Conservation (phyloP, 2,888 invertebrate genomes). For the Cerastoderma edule region DNA sequence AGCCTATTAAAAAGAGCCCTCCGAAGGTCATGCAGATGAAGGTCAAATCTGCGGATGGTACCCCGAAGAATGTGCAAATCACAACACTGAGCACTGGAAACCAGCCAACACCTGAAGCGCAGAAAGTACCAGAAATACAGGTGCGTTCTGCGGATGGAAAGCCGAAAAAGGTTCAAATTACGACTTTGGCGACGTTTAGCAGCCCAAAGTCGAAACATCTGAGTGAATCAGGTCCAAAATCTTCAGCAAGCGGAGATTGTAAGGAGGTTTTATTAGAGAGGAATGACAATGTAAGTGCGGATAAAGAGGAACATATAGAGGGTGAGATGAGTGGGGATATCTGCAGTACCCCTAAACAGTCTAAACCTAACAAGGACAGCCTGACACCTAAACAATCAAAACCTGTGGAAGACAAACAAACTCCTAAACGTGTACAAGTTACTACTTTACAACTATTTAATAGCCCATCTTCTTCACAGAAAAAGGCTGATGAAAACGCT, state of each 20-base stretch:
- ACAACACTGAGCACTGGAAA: conserved; percentile 56
- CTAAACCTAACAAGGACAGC: conserved; percentile 13
- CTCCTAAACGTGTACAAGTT: conserved; percentile 53
- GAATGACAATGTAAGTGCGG: neutral
- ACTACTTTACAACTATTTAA: conserved; percentile 53
- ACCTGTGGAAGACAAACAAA: conserved; percentile 34
- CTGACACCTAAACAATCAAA: neutral
- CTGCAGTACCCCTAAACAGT: conserved; percentile 27
- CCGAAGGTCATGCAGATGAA: conserved; percentile 37
- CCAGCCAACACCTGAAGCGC: neutral
- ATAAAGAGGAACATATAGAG: neutral
- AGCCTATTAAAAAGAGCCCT: too few relatives aligned
- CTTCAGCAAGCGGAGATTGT: neutral
- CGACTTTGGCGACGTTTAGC: conserved; percentile 54
- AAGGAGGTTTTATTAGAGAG: conserved; percentile 20
- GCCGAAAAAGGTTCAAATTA: conserved; percentile 63
- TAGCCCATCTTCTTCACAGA: conserved; percentile 1
- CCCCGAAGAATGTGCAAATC: conserved; percentile 60
- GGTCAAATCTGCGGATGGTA: conserved; percentile 46
- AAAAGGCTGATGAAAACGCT: neutral
- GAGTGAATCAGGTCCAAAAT: conserved; percentile 46
- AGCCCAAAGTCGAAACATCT: conserved; percentile 25
- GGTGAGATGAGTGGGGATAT: neutral
- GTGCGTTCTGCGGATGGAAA: conserved; percentile 52
- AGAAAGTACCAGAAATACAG: conserved; percentile 27